Base-by-base conservation (phyloP, 2,888 invertebrate species). In the Alviniconcha strummeri region DNA sequence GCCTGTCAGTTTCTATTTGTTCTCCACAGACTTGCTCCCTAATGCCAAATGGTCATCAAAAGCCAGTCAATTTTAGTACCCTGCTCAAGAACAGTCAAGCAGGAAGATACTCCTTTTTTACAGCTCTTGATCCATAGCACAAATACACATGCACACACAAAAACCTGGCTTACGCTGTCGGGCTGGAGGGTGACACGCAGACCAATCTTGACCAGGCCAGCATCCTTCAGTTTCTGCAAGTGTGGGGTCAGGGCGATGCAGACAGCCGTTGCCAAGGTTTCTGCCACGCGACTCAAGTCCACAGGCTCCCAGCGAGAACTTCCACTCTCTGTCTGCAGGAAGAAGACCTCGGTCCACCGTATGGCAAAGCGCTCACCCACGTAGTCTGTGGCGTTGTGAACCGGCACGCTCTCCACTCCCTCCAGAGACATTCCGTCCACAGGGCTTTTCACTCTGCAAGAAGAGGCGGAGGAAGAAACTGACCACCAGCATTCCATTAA, bases 341-440 rank as follows among this genome's bases (percentile, higher is more conserved):
- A 96, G 92, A 97, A 97, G 36, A 97, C 96, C 94, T 97, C 97
- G 0, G 97, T 97, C 96, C 97, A 96, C 52, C 97, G 95, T 85
- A 97, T 96, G 80, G 90, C 95, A 76, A 91, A 90, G 89, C 95
- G 95, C 84, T 96, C 95, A 83, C 96, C 95, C 81, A 95, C 94
- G 92, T 96, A 96, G 94, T 97, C 96, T 75, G 96, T 96, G 81
- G 96, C 96, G 90, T 96, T 96, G 91, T 96, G 96, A n/a, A 97
- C 96, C 88, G 96, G 95, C 89, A 97, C 96, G 77, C 96, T 97
- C 74, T 96, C 96, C 78, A 97, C 94, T 5, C 97, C 97, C 92
- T 96, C 96, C 95, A 97, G 95, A 67, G 95, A 91, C 92, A 95
- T 95, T 8, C 95, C 95, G 93, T 97, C 97, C 81, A 97, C 96